A percentile compares a stretch with the other conserved stretches of the same genome.
Conservation (phyloP, 1,140 invertebrate genomes). For the Neoseiulus cucumeris region DNA sequence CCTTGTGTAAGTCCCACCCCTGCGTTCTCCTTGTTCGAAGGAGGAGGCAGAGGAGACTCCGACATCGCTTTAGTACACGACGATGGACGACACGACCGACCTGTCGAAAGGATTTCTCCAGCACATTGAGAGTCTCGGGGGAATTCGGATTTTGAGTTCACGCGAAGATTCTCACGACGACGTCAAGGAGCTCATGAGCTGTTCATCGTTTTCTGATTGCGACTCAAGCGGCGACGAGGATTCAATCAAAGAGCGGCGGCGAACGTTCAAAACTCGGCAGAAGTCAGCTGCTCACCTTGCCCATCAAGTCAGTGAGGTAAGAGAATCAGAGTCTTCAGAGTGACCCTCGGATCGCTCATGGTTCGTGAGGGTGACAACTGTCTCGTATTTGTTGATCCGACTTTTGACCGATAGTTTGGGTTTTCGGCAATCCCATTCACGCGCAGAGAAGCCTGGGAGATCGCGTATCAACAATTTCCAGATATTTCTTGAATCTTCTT, state of each 20-base stretch:
- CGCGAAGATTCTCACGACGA: neutral
- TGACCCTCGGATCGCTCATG: too few relatives aligned
- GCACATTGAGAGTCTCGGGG: neutral
- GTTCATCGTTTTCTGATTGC: slow-evolving; percentile 1
- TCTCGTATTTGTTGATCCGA: too few relatives aligned
- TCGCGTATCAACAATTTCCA: too few relatives aligned
- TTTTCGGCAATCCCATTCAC: too few relatives aligned
- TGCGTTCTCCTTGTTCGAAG: too few relatives aligned
- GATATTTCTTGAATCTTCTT: too few relatives aligned
- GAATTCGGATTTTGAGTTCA: neutral
- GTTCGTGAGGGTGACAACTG: too few relatives aligned
- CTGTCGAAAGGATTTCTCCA: slow-evolving; percentile 8
- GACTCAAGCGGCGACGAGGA: slow-evolving; percentile 9
- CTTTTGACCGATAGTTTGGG: too few relatives aligned
- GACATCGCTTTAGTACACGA: too few relatives aligned
- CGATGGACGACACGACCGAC: neutral
- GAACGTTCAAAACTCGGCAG: neutral
- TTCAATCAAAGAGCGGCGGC: neutral
- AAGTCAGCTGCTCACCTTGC: neutral
- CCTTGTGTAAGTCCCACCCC: too few relatives aligned
- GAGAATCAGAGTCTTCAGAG: neutral
- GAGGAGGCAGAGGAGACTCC: too few relatives aligned
- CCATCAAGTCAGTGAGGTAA: slow-evolving; percentile 7
- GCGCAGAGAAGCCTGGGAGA: too few relatives aligned
- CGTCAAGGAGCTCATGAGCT: slow-evolving; percentile 9